Percentiles rank a stretch among this genome's conserved stretches.
phyloP scores from a whole-genome alignment of 2,888 invertebrate genomes.

The Boloria euphrosyne region DNA sequence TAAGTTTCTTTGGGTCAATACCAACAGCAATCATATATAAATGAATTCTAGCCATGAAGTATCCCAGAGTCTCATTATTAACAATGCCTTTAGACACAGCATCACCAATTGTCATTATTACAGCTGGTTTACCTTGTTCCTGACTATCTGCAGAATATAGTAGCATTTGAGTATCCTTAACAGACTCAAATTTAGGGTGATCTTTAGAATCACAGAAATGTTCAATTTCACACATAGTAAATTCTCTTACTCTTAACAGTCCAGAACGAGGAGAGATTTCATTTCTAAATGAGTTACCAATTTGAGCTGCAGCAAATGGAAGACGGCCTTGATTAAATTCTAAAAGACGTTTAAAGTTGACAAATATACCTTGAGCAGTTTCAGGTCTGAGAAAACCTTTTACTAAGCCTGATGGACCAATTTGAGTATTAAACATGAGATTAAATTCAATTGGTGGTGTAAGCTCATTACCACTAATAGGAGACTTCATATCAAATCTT shows the following conservation, averaged over 20 bases:
- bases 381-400: slow-evolving; percentile 98
- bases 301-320: slow-evolving; percentile 99
- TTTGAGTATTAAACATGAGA: slow-evolving; percentile 99
- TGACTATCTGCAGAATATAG: slow-evolving; percentile 98
- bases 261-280: slow-evolving; percentile 99
- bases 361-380: slow-evolving; percentile 99
- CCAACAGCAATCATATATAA: slow-evolving; percentile 94
- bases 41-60: slow-evolving; percentile 98
- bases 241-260: slow-evolving; percentile 96
- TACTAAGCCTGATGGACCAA: slow-evolving; percentile 97
- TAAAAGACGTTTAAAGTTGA: slow-evolving; percentile 98
- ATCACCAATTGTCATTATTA: slow-evolving; percentile 89
- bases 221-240: slow-evolving; percentile 99
- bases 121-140: slow-evolving; percentile 96
- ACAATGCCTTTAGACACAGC: slow-evolving; percentile 94
- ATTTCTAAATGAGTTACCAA: slow-evolving; percentile 98
- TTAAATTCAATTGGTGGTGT: slow-evolving; percentile 99
- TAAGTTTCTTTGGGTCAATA: slow-evolving; percentile 90
- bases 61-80: slow-evolving; percentile 98
- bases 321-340: slow-evolving; percentile 98
- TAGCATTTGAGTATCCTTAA: slow-evolving; percentile 88
- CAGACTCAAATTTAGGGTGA: slow-evolving; percentile 93
- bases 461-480: slow-evolving; percentile 96
- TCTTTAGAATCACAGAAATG: slow-evolving; percentile 99
- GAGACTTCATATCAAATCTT: slow-evolving; percentile 96